Base-by-base conservation (phyloP, 1,140 invertebrate species). In the Bombus sylvicola region DNA sequence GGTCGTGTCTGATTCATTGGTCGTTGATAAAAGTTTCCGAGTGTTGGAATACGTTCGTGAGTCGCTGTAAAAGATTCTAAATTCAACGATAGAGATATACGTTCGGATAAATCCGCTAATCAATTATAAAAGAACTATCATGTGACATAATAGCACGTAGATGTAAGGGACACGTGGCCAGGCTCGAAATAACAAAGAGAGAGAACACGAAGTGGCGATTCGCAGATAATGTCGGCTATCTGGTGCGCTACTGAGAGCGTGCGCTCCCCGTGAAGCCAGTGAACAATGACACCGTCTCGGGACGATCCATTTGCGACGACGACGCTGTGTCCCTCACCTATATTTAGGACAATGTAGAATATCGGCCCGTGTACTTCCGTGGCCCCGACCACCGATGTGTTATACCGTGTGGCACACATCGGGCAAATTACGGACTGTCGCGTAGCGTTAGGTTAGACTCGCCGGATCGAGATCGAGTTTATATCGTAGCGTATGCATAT, bases 271-370 rank as follows among this genome's bases (percentile, higher is more conserved):
- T 37, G 53, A 73, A 41, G 47, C 31, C 75, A 39, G 47, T 81
- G 71, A 85, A 85, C 83, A 85, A 85, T 74, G 78, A 81, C 78
- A 74, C 83, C 78, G 69, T 85, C 78, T 74, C 83, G 59, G 71
- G 43, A 59, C 83, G 83, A 85, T 85, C 83, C 83, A 81, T 81
- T 85, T 85, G 53, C 83, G 34, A 81, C 77, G 39, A 39, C 31
- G 53, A 37, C 31, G 34, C 25, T 59, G 62, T 64, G 83, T 85
- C 83, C 83, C 83, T 85, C 83, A 85, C 83, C 83, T 81, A 85
- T 85, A 85, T 85, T 81, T 81, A 81, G 83, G 78, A 85, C 83
- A 85, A 85, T 85, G 83, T 66, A 81, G 83, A 57, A 81, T 85
- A 74, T 81, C 83, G 83, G 68, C 22, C 69, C 57, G 76, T 22